Base-by-base conservation (phyloP, 2,888 invertebrate species). In the Leptopilina drosophilae region DNA sequence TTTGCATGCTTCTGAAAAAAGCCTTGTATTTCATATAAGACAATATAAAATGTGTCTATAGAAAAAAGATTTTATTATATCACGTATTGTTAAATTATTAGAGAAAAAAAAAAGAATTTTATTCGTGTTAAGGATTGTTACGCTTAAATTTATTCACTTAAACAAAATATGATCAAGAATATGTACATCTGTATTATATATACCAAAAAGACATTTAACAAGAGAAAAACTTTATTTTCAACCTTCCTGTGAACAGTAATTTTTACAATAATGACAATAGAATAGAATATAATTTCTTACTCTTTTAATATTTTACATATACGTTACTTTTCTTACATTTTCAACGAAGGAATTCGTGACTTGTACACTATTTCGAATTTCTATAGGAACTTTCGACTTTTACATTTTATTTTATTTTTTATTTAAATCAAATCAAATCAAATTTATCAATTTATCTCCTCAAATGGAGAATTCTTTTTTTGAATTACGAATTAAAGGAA, bases 61-160 rank as follows among this genome's bases (percentile, higher is more conserved):
- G 12, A 62, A 81, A 83, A 85, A 85, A 87, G 88, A 87, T 84
- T 88, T 87, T 84, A 88, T 82, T 85, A 85, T 89, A 85, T 85
- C 87, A 87, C 85, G 83, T 85, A 83, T 89, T 87, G 89, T 90
- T 90, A 83, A 86, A 33, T 33, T 33, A 33, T 33, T 20, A 20
- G 20, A 20, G 20, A 20, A 80, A 82, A 87, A 88, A 83, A 86
- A 88, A 83, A 89, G 85, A 88, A 88, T 84, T 90, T 85, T 90
- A 90, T 89, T 85, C 85, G 86, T 90, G 89, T 90, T 90, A 86
- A 87, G 82, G 84, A 86, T 81, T 87, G 84, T 86, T 84, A 84
- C 82, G 85, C 87, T 87, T 86, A 85, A 88, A 81, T 88, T 84
- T 88, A 87, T 87, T 80, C 80, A 80, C 84, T 82, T 83, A 82